These are phyloP conservation scores for Pampusana beccarii DNA, from an alignment of 2,113 vertebrate species.

Conservation along the genomic window DNA sequence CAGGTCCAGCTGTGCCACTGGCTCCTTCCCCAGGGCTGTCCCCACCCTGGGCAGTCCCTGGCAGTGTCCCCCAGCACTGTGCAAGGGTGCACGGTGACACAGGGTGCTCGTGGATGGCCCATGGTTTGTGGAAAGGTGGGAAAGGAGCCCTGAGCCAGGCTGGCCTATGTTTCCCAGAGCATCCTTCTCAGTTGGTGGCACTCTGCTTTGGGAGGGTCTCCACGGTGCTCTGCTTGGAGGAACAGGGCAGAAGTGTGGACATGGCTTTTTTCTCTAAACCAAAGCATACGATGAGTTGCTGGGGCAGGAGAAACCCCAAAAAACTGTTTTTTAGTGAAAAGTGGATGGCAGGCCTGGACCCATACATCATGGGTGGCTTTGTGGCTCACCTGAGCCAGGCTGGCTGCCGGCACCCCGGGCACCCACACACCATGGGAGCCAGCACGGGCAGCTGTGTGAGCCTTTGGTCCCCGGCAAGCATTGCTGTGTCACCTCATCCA, in stretches of 20 bases:
- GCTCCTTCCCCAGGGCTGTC: not conserved
- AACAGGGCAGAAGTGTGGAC: not conserved
- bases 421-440: rapidly evolving
- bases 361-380: rapidly evolving
- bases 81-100: rapidly evolving
- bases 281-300: not conserved
- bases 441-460: not conserved
- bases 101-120: not conserved
- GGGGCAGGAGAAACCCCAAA: not conserved
- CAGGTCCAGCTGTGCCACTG: not conserved
- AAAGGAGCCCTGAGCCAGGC: not conserved
- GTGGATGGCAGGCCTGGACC: not conserved
- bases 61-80: not conserved
- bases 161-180: not conserved
- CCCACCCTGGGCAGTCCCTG: rapidly evolving
- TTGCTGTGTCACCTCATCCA: not conserved
- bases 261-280: not conserved
- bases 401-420: not conserved
- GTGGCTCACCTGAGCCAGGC: not conserved
- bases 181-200: rapidly evolving
- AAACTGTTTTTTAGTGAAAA: not conserved
- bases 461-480: rapidly evolving
- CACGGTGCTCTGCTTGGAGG: rapidly evolving
- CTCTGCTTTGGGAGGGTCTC: rapidly evolving
- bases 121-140: not conserved